Evolutionary conservation across 2,797 vertebrate genomes (phyloP).

Genomic region (Mallotus villosus): DNA sequence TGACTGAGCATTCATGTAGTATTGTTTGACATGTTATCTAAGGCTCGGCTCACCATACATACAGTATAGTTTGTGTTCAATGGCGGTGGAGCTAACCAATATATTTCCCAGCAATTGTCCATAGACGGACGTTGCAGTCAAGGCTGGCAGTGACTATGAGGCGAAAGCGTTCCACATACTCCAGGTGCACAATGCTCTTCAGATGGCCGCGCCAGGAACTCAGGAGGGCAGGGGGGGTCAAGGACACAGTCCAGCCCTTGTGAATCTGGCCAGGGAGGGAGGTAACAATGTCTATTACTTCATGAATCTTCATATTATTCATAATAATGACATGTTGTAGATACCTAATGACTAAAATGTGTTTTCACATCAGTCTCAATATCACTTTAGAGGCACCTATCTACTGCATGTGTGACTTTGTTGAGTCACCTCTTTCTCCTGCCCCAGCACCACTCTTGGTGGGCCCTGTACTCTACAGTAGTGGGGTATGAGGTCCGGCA

Average conservation of each 20-base stretch:
- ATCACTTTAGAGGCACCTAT: not conserved
- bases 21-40: no score
- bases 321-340: not conserved
- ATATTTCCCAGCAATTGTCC: slow-evolving; percentile 45
- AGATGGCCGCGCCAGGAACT: slow-evolving; percentile 55
- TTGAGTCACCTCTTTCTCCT: slow-evolving; percentile 15
- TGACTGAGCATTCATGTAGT: no score
- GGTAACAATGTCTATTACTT: not conserved
- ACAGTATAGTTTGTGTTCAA: no score
- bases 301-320: not conserved
- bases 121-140: slow-evolving; percentile 45
- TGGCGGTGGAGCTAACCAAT: slow-evolving; percentile 33
- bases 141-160: slow-evolving; percentile 55
- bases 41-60: no score
- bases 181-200: slow-evolving; percentile 48
- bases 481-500: slow-evolving; percentile 36
- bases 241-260: slow-evolving; percentile 48
- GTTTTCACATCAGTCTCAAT: not conserved
- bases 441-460: not conserved
- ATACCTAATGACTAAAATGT: not conserved
- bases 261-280: slow-evolving; percentile 35
- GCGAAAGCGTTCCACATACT: slow-evolving; percentile 47
- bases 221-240: slow-evolving; percentile 54
- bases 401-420: not conserved
- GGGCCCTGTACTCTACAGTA: slow-evolving; percentile 28